Evolutionary conservation across 2,888 invertebrate species (phyloP).

Genomic region (Cheilosia vernalis): DNA sequence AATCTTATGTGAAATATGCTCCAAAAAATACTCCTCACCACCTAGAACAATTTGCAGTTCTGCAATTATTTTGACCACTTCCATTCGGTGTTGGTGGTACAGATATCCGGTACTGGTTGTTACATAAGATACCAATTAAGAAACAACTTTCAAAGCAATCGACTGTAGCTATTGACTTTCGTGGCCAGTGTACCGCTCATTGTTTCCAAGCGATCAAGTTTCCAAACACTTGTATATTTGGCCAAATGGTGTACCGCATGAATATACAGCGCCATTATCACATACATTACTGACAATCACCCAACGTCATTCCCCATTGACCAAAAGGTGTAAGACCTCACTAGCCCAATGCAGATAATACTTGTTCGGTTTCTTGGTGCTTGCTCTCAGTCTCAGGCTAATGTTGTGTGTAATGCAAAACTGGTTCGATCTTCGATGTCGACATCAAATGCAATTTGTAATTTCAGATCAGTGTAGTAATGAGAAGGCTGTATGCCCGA

Average conservation of each 20-base stretch:
- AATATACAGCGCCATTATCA: constrained; percentile 23
- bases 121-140: constrained; percentile 23
- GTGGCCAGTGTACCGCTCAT: constrained; percentile 9
- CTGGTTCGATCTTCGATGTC: no score
- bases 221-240: constrained; percentile 22
- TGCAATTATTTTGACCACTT: background rate
- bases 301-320: constrained; percentile 25
- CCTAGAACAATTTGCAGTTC: background rate
- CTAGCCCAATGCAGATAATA: background rate
- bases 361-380: constrained; percentile 14
- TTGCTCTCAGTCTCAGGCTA: constrained; percentile 2
- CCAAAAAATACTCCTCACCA: no score
- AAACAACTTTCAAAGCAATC: constrained; percentile 27
- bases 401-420: background rate
- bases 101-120: constrained; percentile 3
- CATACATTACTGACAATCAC: constrained; percentile 28
- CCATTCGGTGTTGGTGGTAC: background rate
- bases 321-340: constrained; percentile 16
- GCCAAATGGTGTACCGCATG: constrained; percentile 34
- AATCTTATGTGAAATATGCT: no score
- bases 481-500: background rate
- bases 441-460: constrained; percentile 10
- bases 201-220: constrained; percentile 31
- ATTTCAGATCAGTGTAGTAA: constrained; percentile 24
- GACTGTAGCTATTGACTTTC: constrained; percentile 23